Evolutionary conservation across 2,888 invertebrate species (phyloP), one percentile per base, ranked within the genome.

Genomic region (Scrobipalpa costella): DNA sequence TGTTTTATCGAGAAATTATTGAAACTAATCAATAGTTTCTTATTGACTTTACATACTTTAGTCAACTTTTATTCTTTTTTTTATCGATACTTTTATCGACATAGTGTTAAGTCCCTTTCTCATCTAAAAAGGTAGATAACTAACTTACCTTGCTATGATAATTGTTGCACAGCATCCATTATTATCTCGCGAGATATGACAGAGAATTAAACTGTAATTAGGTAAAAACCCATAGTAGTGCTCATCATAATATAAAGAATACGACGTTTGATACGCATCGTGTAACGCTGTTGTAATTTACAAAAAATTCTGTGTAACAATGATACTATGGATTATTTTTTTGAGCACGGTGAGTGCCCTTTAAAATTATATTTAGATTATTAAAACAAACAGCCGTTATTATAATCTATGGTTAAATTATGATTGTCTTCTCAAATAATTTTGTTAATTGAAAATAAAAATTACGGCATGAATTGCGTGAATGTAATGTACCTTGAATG

Each of bases 71-170:
- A 7, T 7, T 9, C 1, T 36, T 1, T 6, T 36, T 36, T 36
- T 36, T 11, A 36, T 7, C 13, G 13, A 11, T 13, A 40, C 11
- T 3, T 9, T 40, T 40, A 40, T 40, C 40, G 40, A 40, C 40
- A 40, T 13, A 1, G 11, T 13, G n/a, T 15, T 15, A 15, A 15
- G n/a, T 2, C 9, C 44, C n/a, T 15, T 15, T 15, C 44, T 15
- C 44, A 44, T 44, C 7, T 44, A 5, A n/a, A 15, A n/a, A 44
- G n/a, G 44, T 44, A 44, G 15, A 5, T 44, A n/a, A n/a, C n/a
- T n/a, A n/a, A n/a, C n/a, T n/a, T n/a, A n/a, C 44, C n/a, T 44
- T 44, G n/a, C 44, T 44, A n/a, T 44, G 44, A 44, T 44, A 44
- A 44, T 44, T 44, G 15, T 44, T 44, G 6, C 44, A 7, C 44